phyloP scores from a whole-genome alignment of 1,140 invertebrate species.

The Sitodiplosis mosellana region DNA sequence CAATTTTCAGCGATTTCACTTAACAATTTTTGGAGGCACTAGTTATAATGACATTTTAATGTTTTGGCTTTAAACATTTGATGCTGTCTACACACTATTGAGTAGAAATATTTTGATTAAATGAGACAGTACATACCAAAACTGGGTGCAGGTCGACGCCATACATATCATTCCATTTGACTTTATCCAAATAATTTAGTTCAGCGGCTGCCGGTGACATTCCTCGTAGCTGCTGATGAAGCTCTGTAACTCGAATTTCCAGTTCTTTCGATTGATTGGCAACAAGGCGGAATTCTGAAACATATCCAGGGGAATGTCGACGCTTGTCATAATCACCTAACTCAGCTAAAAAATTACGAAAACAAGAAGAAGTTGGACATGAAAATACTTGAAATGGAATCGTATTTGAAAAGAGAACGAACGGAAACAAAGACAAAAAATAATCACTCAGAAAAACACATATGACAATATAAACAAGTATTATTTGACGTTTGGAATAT shows the following conservation, averaged over 20 bases:
- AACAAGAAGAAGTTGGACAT: neutral
- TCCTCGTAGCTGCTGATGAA: slow-evolving; percentile 52
- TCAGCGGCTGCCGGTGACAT: slow-evolving; percentile 50
- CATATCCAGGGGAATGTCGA: slow-evolving; percentile 75
- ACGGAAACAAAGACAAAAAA: neutral
- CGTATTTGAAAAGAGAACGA: slow-evolving; percentile 3
- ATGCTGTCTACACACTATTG: too few species aligned
- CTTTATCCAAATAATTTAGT: slow-evolving; percentile 80
- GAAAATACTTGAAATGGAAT: slow-evolving; percentile 3
- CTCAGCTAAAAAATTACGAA: slow-evolving; percentile 44
- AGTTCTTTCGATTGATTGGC: slow-evolving; percentile 83
- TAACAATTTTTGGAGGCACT: too few species aligned
- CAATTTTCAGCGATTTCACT: too few species aligned
- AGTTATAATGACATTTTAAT: too few species aligned
- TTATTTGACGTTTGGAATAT: too few species aligned
- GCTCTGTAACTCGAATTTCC: slow-evolving; percentile 71
- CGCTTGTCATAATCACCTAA: slow-evolving; percentile 89
- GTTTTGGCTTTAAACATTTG: too few species aligned
- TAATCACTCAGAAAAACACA: neutral
- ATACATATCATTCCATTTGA: slow-evolving; percentile 96
- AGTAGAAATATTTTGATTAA: neutral
- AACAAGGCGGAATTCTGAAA: slow-evolving; percentile 93
- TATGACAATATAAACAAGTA: too few species aligned
- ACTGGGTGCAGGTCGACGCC: slow-evolving; percentile 75
- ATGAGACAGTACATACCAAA: slow-evolving; percentile 25